phyloP scores from a whole-genome alignment of 2,888 invertebrate genomes.

The Agrochola litura region DNA sequence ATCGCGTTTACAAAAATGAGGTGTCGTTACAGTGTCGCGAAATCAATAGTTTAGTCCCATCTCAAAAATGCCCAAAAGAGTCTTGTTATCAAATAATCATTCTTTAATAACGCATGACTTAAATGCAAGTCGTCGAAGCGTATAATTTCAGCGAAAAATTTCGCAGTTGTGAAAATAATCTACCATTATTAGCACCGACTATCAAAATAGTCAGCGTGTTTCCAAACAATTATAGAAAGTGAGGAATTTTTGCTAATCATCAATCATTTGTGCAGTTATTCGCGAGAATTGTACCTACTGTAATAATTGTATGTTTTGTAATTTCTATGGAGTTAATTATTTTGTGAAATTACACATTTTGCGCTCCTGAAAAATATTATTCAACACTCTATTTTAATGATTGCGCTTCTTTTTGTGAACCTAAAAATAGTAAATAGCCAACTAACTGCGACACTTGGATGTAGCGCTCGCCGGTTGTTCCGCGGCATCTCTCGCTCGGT shows the following conservation, averaged over 20 bases:
- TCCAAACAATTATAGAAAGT: constrained; percentile 64
- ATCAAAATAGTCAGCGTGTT: constrained; percentile 50
- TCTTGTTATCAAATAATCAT: neutral
- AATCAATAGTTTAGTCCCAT: no score
- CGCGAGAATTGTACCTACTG: constrained; percentile 14
- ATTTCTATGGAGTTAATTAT: neutral
- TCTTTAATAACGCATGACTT: neutral
- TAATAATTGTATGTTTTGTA: neutral
- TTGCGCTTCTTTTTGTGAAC: no score
- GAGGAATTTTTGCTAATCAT: constrained; percentile 33
- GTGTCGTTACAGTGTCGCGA: no score
- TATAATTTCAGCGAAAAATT: constrained; percentile 41
- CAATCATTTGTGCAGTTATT: constrained; percentile 24
- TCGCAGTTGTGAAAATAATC: constrained; percentile 44
- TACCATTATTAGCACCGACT: constrained; percentile 29
- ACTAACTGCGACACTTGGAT: neutral
- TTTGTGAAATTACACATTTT: neutral
- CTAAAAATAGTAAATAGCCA: neutral
- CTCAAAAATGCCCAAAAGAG: no score
- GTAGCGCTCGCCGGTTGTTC: neutral
- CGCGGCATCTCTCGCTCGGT: no score
- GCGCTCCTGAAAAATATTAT: neutral
- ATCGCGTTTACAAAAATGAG: no score
- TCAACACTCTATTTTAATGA: neutral
- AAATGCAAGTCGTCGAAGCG: constrained; percentile 23